A percentile compares a stretch with the other conserved stretches of the same genome.
phyloP scores from a whole-genome alignment of 2,113 vertebrate genomes.

The Vombatus ursinus region DNA sequence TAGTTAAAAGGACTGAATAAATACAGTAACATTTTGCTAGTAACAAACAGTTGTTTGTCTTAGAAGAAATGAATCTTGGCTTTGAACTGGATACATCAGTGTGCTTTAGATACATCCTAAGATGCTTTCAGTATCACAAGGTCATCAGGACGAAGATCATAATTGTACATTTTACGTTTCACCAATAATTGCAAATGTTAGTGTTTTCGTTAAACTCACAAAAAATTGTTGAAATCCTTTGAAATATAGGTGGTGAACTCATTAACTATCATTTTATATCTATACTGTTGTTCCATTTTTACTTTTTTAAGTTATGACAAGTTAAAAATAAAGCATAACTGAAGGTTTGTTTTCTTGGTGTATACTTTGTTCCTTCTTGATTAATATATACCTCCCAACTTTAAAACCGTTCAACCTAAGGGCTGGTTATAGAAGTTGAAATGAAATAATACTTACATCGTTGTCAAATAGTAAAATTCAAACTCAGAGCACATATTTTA shows the following conservation, averaged over 20 bases:
- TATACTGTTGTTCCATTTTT: constrained; percentile 67
- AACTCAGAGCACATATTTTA: background rate
- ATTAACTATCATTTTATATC: constrained; percentile 39
- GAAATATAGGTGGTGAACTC: constrained; percentile 43
- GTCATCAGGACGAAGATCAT: constrained; percentile 12
- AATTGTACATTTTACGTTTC: constrained; percentile 68
- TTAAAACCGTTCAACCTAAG: constrained; percentile 19
- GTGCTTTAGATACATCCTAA: constrained; percentile 55
- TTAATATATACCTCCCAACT: background rate
- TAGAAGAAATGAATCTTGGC: constrained; percentile 30
- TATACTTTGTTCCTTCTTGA: constrained; percentile 32
- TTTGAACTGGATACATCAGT: constrained; percentile 25
- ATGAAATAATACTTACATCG: background rate
- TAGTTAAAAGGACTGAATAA: constrained; percentile 5
- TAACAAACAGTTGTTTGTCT: constrained; percentile 34
- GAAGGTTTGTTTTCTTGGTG: constrained; percentile 42
- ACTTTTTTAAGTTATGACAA: constrained; percentile 68
- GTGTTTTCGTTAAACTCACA: constrained; percentile 47
- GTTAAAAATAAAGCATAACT: constrained; percentile 72
- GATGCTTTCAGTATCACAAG: constrained; percentile 36
- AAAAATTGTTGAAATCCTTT: constrained; percentile 23
- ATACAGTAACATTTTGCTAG: constrained; percentile 21
- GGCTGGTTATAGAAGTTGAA: constrained; percentile 18
- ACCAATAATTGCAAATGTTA: constrained; percentile 69
- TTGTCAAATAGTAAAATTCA: constrained; percentile 25